A percentile compares a stretch with the other conserved stretches of the same genome.
These are phyloP conservation scores for Sabatieria punctata DNA, from an alignment of 2,888 invertebrate species.

Conservation along the genomic window DNA sequence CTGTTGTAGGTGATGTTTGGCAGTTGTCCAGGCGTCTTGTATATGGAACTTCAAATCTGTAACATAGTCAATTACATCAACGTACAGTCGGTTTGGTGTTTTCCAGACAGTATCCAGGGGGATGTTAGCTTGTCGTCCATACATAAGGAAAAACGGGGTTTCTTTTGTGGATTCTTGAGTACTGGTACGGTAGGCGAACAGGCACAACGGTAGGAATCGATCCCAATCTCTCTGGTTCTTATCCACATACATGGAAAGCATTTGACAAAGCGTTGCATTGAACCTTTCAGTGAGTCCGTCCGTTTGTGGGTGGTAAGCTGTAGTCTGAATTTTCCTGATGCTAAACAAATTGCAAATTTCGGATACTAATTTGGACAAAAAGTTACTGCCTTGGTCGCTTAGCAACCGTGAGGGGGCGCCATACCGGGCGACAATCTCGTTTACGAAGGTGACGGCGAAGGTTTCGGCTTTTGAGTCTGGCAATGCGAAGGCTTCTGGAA, in stretches of 20 bases:
- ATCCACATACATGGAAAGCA: too few relatives aligned
- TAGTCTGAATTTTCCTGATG: too few relatives aligned
- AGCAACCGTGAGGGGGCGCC: conserved; percentile 12
- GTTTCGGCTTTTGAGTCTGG: conserved; percentile 20
- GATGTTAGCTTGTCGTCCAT: conserved; percentile 10
- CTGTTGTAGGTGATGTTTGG: too few relatives aligned
- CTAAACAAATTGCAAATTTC: too few relatives aligned
- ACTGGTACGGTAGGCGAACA: conserved; percentile 16
- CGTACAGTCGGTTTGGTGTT: background rate
- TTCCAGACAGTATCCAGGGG: too few relatives aligned
- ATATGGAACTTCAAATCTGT: background rate
- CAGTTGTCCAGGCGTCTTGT: background rate
- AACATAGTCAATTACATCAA: background rate
- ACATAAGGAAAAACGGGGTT: conserved; percentile 12
- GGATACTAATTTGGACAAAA: conserved; percentile 10
- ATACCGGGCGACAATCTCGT: conserved; percentile 11
- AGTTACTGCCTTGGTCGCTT: too few relatives aligned
- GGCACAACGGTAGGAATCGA: conserved; percentile 12
- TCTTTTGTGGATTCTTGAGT: conserved; percentile 11
- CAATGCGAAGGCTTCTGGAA: conserved; percentile 16
- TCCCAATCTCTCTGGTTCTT: conserved; percentile 23
- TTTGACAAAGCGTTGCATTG: conserved; percentile 17
- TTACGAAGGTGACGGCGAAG: too few relatives aligned
- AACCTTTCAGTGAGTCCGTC: conserved; percentile 16
- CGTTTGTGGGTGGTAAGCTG: conserved; percentile 10